Percentiles rank a stretch among this genome's conserved stretches.
Conservation (phyloP, 2,113 vertebrate species). For the Thermophis baileyi region DNA sequence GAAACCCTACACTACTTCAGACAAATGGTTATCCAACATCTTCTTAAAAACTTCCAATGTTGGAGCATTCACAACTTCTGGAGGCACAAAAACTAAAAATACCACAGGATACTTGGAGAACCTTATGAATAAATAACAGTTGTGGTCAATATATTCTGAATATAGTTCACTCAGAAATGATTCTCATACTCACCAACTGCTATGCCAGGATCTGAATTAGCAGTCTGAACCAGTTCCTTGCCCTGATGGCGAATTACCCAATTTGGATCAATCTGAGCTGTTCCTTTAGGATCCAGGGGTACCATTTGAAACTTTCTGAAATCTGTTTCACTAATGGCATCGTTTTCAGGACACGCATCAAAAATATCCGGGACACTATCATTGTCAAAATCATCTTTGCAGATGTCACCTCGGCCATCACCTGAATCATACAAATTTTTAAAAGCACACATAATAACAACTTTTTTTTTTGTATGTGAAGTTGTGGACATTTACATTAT, state of each 20-base stretch:
- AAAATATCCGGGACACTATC: slow-evolving; percentile 90
- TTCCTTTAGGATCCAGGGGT: slow-evolving; percentile 95
- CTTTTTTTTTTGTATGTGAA: not conserved
- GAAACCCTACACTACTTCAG: no score
- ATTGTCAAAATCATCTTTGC: slow-evolving; percentile 97
- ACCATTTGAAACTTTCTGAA: slow-evolving; percentile 99
- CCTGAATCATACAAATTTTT: slow-evolving; percentile 64
- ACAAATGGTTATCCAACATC: no score
- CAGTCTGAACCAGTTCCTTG: slow-evolving; percentile 95
- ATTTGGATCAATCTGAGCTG: slow-evolving; percentile 96
- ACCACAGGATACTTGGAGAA: not conserved
- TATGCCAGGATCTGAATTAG: slow-evolving; percentile 96
- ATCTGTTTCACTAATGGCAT: slow-evolving; percentile 89
- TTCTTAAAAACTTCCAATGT: no score
- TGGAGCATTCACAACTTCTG: no score
- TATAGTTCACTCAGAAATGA: not conserved
- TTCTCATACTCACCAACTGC: slow-evolving; percentile 86
- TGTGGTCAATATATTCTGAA: not conserved
- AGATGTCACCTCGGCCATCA: slow-evolving; percentile 91
- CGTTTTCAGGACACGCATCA: slow-evolving; percentile 94
- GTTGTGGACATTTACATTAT: not conserved
- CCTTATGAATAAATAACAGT: not conserved
- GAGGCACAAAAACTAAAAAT: no score
- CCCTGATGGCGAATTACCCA: slow-evolving; percentile 98
- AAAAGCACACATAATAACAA: not conserved